Conservation (phyloP, 1,140 invertebrate genomes). For the Maniola jurtina region DNA sequence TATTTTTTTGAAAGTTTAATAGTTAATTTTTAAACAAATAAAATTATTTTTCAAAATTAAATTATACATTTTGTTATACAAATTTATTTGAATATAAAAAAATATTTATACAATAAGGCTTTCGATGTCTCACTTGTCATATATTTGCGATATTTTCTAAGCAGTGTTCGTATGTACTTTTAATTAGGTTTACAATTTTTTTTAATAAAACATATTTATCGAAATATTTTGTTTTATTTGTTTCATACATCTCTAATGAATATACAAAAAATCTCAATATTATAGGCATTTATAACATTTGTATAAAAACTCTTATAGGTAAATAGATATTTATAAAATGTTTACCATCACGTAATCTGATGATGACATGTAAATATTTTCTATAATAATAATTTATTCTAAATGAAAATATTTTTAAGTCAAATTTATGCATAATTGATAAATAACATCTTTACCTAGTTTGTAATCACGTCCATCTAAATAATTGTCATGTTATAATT, state of each 20-base stretch:
- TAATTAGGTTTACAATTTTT: slow-evolving; percentile 33
- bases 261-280: slow-evolving; percentile 3
- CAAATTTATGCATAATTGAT: no score
- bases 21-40: no score
- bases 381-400: no score
- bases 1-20: no score
- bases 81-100: background rate
- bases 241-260: slow-evolving; percentile 1
- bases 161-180: slow-evolving; percentile 28
- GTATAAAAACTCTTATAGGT: background rate
- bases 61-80: background rate
- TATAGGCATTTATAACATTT: background rate
- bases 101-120: slow-evolving; percentile 13
- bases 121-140: slow-evolving; percentile 22
- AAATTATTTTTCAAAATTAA: background rate
- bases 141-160: slow-evolving; percentile 25
- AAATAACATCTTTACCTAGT: no score
- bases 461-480: no score
- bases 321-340: no score
- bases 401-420: no score
- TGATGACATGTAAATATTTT: no score
- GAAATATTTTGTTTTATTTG: slow-evolving; percentile 19
- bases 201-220: slow-evolving; percentile 30
- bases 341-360: no score
- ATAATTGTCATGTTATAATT: no score